Percentiles rank a stretch among this genome's conserved stretches.
These are phyloP conservation scores for Heterochromis multidens DNA, from an alignment of 2,113 vertebrate genomes.

Conservation along the genomic window DNA sequence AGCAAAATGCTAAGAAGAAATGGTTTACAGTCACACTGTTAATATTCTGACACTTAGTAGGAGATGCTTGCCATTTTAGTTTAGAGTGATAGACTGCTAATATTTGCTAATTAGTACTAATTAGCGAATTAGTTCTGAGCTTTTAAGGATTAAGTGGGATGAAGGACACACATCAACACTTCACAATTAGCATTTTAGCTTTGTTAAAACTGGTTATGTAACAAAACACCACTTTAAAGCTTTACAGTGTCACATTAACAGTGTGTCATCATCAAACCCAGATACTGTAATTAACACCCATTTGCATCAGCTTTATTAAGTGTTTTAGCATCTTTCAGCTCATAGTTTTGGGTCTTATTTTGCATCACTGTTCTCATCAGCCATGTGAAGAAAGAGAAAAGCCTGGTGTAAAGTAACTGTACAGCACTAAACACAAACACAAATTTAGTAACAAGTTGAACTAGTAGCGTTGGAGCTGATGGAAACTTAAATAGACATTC, in stretches of 20 bases:
- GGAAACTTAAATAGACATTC: neutral
- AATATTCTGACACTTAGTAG: neutral
- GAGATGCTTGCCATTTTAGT: neutral
- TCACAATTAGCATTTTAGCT: neutral
- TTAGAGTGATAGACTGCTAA: neutral
- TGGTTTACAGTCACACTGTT: too few species aligned
- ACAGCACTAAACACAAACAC: neutral
- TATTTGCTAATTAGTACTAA: neutral
- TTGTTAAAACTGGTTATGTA: neutral
- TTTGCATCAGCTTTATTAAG: neutral
- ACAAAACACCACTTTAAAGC: neutral
- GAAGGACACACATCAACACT: neutral
- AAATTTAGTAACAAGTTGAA: neutral
- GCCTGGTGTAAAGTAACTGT: neutral
- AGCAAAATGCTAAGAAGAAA: too few species aligned
- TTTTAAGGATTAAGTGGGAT: neutral
- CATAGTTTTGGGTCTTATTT: neutral
- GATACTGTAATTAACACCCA: neutral
- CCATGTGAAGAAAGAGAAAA: neutral
- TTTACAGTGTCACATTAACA: too few species aligned
- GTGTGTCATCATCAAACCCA: neutral
- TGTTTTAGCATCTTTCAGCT: neutral
- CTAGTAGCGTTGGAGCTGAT: neutral
- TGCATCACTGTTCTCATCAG: neutral
- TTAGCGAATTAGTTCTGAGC: neutral